These are phyloP conservation scores for Sebastes hubbsi DNA, from an alignment of 2,797 vertebrate species.

Conservation along the genomic window DNA sequence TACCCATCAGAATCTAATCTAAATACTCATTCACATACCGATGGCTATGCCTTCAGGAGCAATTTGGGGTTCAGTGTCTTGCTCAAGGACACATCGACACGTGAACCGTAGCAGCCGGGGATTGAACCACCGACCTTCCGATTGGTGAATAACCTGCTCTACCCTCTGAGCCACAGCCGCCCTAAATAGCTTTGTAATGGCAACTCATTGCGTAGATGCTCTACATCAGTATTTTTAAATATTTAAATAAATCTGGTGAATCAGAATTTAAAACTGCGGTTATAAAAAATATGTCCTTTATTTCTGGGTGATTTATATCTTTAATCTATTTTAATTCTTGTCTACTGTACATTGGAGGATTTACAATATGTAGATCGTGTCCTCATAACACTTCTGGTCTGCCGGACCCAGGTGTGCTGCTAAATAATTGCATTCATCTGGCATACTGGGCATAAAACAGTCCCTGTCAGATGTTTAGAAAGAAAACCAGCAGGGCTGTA, in stretches of 20 bases:
- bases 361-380: neutral
- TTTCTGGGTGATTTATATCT: neutral
- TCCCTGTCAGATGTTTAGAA: constrained; percentile 36
- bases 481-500: constrained; percentile 37
- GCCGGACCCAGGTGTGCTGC: neutral
- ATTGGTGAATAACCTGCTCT: too few species aligned
- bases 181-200: neutral
- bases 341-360: neutral
- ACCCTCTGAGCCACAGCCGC: too few species aligned
- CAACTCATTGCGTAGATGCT: neutral
- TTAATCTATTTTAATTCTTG: neutral
- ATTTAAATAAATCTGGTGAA: neutral
- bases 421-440: constrained; percentile 36
- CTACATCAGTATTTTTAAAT: neutral
- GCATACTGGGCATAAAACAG: constrained; percentile 10
- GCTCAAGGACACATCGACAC: too few species aligned
- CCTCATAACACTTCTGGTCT: neutral
- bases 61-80: too few species aligned
- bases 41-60: too few species aligned
- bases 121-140: too few species aligned
- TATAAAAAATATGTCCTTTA: neutral
- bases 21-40: too few species aligned
- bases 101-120: too few species aligned
- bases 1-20: too few species aligned
- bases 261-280: neutral